Evolutionary conservation across 1,140 invertebrate genomes (phyloP).

Genomic region (Bradysia coprophila): DNA sequence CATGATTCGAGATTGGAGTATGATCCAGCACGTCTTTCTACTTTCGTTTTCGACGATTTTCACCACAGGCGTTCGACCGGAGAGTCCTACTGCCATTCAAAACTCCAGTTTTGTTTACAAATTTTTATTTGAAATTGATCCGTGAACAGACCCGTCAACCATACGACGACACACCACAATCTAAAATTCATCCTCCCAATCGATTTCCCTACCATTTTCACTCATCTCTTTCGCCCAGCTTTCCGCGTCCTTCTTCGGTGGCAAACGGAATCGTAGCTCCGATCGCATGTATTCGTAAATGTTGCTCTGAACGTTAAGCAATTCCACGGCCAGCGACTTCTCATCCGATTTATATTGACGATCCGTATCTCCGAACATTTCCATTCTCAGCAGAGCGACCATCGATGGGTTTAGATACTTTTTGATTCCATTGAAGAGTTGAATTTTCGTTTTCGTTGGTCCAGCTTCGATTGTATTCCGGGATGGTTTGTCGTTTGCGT

Average conservation of each 20-base stretch:
- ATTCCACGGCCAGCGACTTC: constrained; percentile 11
- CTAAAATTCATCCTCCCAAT: background rate
- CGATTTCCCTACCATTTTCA: background rate
- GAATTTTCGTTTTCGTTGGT: constrained; percentile 9
- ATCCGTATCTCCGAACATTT: constrained; percentile 16
- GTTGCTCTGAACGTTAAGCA: constrained; percentile 13
- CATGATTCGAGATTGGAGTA: too few relatives aligned
- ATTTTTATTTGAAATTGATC: too few relatives aligned
- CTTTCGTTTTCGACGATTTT: too few relatives aligned
- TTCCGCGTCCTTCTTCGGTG: constrained; percentile 9
- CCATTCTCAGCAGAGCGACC: constrained; percentile 16
- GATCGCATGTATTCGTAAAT: constrained; percentile 14
- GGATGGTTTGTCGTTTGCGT: background rate
- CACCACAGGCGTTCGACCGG: too few relatives aligned
- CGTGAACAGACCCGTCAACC: too few relatives aligned
- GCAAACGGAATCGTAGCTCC: constrained; percentile 18
- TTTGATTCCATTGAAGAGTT: constrained; percentile 18
- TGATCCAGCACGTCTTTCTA: too few relatives aligned
- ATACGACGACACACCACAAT: too few relatives aligned
- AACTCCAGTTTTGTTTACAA: too few relatives aligned
- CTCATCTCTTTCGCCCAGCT: constrained; percentile 8
- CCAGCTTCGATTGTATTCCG: background rate
- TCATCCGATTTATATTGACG: constrained; percentile 18
- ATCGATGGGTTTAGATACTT: constrained; percentile 17
- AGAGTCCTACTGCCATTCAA: too few relatives aligned